phyloP scores from a whole-genome alignment of 2,888 invertebrate genomes.

The Romanomermis culicivorax region DNA sequence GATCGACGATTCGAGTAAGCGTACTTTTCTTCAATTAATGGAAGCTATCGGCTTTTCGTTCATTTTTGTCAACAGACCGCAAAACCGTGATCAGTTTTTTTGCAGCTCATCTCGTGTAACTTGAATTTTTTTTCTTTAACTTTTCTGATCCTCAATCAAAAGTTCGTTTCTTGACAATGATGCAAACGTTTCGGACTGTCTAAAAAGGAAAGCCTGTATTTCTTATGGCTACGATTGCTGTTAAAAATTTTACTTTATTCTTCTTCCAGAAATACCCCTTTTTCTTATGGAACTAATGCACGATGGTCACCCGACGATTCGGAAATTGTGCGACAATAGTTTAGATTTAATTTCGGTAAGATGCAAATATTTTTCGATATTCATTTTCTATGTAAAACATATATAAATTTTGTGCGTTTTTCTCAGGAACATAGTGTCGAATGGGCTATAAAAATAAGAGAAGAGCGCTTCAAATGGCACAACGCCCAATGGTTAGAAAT shows the following conservation, averaged over 20 bases:
- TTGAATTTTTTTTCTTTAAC: no score
- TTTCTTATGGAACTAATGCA: slow-evolving; percentile 91
- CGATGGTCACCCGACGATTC: slow-evolving; percentile 76
- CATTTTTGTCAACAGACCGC: no score
- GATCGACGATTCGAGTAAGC: slow-evolving; percentile 55
- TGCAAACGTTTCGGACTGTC: no score
- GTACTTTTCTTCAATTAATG: slow-evolving; percentile 17
- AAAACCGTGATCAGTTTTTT: no score
- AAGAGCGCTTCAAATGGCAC: slow-evolving; percentile 87
- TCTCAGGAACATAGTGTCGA: slow-evolving; percentile 51
- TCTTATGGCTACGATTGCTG: no score
- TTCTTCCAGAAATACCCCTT: slow-evolving; percentile 58
- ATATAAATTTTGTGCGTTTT: background rate
- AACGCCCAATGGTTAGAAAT: slow-evolving; percentile 95
- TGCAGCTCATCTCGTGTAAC: no score
- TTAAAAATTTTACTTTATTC: no score
- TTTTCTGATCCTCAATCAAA: no score
- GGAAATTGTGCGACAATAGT: slow-evolving; percentile 80
- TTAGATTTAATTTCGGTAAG: slow-evolving; percentile 31
- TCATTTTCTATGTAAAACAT: background rate
- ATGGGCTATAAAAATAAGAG: slow-evolving; percentile 79
- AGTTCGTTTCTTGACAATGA: no score
- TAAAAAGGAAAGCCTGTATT: no score
- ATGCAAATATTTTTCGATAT: background rate
- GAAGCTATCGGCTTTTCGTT: no score